phyloP scores from a whole-genome alignment of 1,140 invertebrate species.

The Carcinoscorpius rotundicauda region DNA sequence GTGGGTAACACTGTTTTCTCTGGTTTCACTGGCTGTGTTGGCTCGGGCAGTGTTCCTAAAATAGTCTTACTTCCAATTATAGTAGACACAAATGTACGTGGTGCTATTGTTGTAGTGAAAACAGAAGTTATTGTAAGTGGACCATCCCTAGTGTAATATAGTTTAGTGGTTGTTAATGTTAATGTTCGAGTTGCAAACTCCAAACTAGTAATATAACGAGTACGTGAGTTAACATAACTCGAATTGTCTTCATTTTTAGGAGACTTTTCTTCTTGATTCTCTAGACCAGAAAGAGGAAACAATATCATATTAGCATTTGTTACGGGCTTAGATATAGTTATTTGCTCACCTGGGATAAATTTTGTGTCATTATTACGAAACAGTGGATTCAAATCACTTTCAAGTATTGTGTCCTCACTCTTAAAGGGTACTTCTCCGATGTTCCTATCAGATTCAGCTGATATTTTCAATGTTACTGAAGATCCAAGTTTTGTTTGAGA shows the following conservation, averaged over 20 bases:
- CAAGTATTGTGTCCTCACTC: neutral
- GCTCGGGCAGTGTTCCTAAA: constrained; percentile 17
- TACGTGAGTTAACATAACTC: constrained; percentile 1
- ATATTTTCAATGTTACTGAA: constrained; percentile 13
- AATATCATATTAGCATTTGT: constrained; percentile 15
- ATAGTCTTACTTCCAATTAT: constrained; percentile 24
- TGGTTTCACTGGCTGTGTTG: constrained; percentile 9
- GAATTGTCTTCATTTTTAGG: no score
- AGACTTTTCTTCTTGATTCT: neutral
- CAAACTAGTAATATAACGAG: constrained; percentile 24
- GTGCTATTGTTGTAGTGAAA: constrained; percentile 25
- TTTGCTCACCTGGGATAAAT: constrained; percentile 15
- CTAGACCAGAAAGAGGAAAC: neutral
- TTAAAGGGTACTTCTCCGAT: neutral
- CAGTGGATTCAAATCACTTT: neutral
- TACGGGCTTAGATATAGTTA: constrained; percentile 10
- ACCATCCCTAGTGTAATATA: constrained; percentile 25
- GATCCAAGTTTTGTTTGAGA: constrained; percentile 21
- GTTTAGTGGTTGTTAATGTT: constrained; percentile 25
- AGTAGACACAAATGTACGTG: constrained; percentile 25
- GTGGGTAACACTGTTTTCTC: no score
- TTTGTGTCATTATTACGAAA: constrained; percentile 7
- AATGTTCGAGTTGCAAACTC: constrained; percentile 23
- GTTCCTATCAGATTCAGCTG: constrained; percentile 1
- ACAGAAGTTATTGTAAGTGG: constrained; percentile 26